Evolutionary conservation across 37 sponge, comb jelly and placozoan genomes (phyloP), one percentile per base, ranked within the genome.

Genomic region (Spongia lamella): DNA sequence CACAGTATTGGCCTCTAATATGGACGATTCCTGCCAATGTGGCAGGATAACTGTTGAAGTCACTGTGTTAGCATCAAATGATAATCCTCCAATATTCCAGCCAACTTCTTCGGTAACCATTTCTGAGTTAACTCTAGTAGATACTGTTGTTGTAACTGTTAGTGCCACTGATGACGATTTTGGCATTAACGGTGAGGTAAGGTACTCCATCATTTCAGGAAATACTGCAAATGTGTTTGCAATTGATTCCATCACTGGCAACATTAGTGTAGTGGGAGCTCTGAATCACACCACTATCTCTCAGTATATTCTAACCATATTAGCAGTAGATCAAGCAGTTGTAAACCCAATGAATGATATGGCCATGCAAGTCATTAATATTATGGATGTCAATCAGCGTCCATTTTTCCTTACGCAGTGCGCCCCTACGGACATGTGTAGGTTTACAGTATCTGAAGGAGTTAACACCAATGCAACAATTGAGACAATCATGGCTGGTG

Each of bases 321-420:
- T 31, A 39, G 93, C 88, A 4, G 38, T 24, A 1, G 93, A 88
- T 66, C 64, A 76, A 52, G 89, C 70, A 34, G 19, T 69, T 4
- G 7, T 86, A n/a, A 49, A 56, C 35, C 74, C 66, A 24, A 80
- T 38, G 16, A 83, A 79, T 62, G 38, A 57, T 9, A 27, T 62
- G 20, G 66, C 79, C 15, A 36, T 47, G 3, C 86, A 78, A 54
- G 35, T 58, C 16, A 38, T 92, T 31, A 56, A 65, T 17, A 70
- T 92, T 2, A 15, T 32, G 2, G 89, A 86, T 40, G 77, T 84
- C n/a, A 87, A 92, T 55, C 90, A 87, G 53, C 30, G 52, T 13
- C 89, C 92, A 20, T 75, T 77, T 24, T 87, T 90, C 75, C 69
- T 62, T 6, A 61, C 64, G 0, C 38, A 51, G 0, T 90, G 87